Evolutionary conservation across 2,888 invertebrate species (phyloP), one percentile per base, ranked within the genome.

Genomic region (Philaethria dido): DNA sequence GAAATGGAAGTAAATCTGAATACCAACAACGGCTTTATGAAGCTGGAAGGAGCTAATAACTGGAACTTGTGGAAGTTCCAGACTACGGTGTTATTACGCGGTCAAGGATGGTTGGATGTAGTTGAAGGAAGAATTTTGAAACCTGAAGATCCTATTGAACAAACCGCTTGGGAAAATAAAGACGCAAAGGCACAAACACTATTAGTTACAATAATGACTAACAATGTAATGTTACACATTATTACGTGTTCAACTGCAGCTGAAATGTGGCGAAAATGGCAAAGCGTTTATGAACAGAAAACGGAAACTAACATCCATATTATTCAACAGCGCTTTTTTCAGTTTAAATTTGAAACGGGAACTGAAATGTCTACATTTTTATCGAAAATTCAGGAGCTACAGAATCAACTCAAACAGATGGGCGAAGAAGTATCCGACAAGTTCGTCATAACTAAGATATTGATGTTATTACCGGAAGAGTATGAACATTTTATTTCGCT

Each of bases 231-330:
- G 79, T 3, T 77, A 6, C 80, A 79, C 64, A 70, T 80, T 1
- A 68, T 77, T 0, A 55, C 77, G 2, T 79, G 79, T 83, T 0
- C 84, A n/a, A n/a, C n/a, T n/a, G n/a, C n/a, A n/a, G n/a, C n/a
- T n/a, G n/a, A n/a, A n/a, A n/a, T n/a, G n/a, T n/a, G n/a, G n/a
- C n/a, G n/a, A n/a, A n/a, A n/a, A n/a, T n/a, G n/a, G n/a, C n/a
- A n/a, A n/a, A n/a, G n/a, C n/a, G n/a, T n/a, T n/a, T n/a, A 78
- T 65, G 81, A 84, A 60, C 80, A 80, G 65, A 82, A 79, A 66
- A 74, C 78, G 0, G 77, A 78, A 42, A 80, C 79, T 1, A 80
- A 72, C 18, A 69, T 81, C 8, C 79, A 82, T 74, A 74, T 80
- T 16, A 48, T 82, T 2, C 83, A 82, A 45, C 80, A 82, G 54